A percentile compares a stretch with the other conserved stretches of the same genome.
phyloP scores from a whole-genome alignment of 37 sponge, comb jelly and placozoan species.

The Beroe forskalii region DNA sequence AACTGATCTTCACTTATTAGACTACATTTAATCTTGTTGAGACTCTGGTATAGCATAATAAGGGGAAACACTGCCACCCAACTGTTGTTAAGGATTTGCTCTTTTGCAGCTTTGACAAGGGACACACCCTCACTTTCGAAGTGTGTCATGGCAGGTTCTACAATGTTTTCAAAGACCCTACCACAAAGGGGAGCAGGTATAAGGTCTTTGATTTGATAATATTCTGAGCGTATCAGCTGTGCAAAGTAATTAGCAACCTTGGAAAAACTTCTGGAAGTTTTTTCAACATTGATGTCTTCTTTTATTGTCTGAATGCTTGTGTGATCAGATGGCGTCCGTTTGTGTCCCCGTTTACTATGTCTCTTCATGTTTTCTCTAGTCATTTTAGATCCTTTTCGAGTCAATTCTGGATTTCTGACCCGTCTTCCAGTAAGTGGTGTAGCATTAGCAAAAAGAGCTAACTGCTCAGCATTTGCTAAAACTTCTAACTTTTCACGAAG shows the following conservation, averaged over 20 bases:
- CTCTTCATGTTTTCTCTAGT: background rate
- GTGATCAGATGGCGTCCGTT: conserved; percentile 39
- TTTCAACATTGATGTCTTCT: conserved; percentile 31
- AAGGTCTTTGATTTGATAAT: conserved; percentile 11
- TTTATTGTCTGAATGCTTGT: background rate
- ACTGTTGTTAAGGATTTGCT: conserved; percentile 9
- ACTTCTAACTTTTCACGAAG: background rate
- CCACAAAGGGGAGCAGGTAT: background rate
- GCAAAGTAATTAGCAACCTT: background rate
- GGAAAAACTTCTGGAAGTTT: conserved; percentile 1
- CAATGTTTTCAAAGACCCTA: background rate
- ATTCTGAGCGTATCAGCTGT: background rate
- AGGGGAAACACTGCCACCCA: conserved; percentile 35
- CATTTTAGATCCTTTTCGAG: conserved; percentile 4
- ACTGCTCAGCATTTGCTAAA: background rate
- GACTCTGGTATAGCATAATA: background rate
- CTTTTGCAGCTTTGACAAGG: conserved; percentile 5
- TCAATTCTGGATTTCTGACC: conserved; percentile 8
- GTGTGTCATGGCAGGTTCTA: background rate
- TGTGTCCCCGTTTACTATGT: conserved; percentile 32
- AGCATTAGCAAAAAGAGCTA: conserved; percentile 4
- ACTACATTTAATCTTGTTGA: conserved; percentile 41
- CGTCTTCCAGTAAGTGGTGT: background rate
- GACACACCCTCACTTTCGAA: conserved; percentile 1
- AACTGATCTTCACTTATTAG: conserved; percentile 7